A percentile compares a stretch with the other conserved stretches of the same genome.
phyloP scores from a whole-genome alignment of 1,140 invertebrate species.

The Brachionus rotundiformis region DNA sequence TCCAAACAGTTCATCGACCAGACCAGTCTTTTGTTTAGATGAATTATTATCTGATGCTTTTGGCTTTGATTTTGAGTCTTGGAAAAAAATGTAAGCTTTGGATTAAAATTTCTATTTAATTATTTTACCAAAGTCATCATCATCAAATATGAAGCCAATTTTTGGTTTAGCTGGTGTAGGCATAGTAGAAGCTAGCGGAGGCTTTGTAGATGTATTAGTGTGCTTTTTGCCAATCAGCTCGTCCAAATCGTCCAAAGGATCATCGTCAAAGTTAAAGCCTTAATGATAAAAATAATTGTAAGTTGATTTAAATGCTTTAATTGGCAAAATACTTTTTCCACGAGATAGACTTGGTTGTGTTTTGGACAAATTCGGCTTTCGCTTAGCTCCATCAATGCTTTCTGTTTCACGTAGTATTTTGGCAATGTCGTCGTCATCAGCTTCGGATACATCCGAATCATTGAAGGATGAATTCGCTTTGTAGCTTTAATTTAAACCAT shows the following conservation, averaged over 20 bases:
- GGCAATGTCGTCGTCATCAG: slow-evolving; percentile 34
- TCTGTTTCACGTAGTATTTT: slow-evolving; percentile 27
- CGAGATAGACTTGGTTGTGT: not conserved
- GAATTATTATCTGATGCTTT: not conserved
- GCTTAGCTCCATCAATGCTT: not conserved
- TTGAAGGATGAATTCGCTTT: slow-evolving; percentile 16
- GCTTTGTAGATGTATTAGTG: slow-evolving; percentile 2
- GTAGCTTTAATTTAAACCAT: not conserved
- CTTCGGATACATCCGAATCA: slow-evolving; percentile 18
- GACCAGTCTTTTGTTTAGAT: slow-evolving; percentile 18
- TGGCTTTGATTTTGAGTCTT: not conserved
- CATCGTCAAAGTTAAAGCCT: slow-evolving; percentile 26
- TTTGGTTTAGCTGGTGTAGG: not conserved
- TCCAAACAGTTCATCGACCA: slow-evolving; percentile 31
- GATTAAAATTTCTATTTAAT: too few relatives aligned
- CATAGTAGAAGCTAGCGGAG: slow-evolving; percentile 25
- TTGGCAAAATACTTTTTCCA: not conserved
- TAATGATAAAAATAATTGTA: too few relatives aligned
- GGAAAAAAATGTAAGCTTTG: too few relatives aligned
- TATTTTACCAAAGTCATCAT: not conserved
- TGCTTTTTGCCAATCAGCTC: slow-evolving; percentile 25
- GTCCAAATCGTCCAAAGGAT: slow-evolving; percentile 16
- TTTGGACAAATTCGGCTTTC: slow-evolving; percentile 29
- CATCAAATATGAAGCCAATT: slow-evolving; percentile 36
- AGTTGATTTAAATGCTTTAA: too few relatives aligned